Percentiles rank a stretch among this genome's conserved stretches.
Evolutionary conservation across 2,888 invertebrate species (phyloP).

Genomic region (Drosophila buzzatii): DNA sequence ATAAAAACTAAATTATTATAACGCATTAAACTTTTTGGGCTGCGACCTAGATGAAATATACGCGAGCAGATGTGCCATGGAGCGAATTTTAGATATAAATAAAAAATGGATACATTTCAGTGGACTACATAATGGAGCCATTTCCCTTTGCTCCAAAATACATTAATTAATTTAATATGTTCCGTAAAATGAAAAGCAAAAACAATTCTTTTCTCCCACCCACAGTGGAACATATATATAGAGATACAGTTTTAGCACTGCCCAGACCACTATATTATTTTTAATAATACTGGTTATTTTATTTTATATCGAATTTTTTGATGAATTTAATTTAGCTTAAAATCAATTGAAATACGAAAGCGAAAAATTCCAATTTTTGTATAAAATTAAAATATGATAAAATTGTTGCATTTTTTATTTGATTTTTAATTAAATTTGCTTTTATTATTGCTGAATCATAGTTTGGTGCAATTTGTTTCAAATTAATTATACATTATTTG

Average conservation of each 20-base stretch:
- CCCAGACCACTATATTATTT: background rate
- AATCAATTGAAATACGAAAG: background rate
- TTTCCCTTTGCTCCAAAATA: background rate
- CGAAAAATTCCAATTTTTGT: background rate
- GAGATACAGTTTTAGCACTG: background rate
- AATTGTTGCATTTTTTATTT: background rate
- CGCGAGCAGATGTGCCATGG: constrained; percentile 5
- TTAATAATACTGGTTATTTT: background rate
- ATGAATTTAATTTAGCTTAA: background rate
- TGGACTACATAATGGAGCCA: no score
- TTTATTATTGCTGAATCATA: background rate
- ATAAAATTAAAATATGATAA: background rate
- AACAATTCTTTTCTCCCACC: background rate
- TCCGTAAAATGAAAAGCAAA: background rate
- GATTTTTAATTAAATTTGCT: background rate
- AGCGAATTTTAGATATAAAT: background rate
- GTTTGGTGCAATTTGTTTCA: background rate
- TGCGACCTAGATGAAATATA: background rate
- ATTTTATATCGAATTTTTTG: background rate
- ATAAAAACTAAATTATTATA: constrained; percentile 37
- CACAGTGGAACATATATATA: background rate
- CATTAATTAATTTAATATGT: background rate
- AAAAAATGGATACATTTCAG: background rate
- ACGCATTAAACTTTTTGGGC: constrained; percentile 12
- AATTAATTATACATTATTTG: background rate